Conservation (phyloP, 2,888 invertebrate genomes). For the Zelleria hepariella region DNA sequence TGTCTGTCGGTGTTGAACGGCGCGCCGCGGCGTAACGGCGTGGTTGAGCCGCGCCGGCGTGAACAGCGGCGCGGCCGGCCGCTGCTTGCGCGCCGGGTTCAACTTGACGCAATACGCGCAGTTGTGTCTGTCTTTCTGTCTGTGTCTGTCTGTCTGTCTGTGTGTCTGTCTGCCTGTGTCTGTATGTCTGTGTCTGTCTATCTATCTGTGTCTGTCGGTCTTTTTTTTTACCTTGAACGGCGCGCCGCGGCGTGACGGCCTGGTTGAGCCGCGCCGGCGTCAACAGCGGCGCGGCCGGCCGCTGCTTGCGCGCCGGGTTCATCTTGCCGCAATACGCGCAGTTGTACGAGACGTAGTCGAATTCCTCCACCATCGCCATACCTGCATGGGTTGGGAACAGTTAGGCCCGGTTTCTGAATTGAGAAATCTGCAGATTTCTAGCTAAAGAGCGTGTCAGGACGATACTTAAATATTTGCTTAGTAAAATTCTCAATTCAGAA, state of each 20-base stretch:
- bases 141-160: too few species aligned
- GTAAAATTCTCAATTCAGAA: too few species aligned
- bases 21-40: neutral
- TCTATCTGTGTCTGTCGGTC: neutral
- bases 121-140: too few species aligned
- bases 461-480: too few species aligned
- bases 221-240: neutral
- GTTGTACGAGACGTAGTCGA: constrained; percentile 83
- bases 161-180: neutral
- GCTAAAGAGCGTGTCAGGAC: too few species aligned
- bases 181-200: neutral
- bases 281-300: constrained; percentile 81
- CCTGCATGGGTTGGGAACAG: constrained; percentile 49
- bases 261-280: neutral
- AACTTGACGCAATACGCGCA: constrained; percentile 92
- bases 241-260: neutral
- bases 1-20: too few species aligned
- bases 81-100: constrained; percentile 91
- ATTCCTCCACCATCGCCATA: constrained; percentile 80
- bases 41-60: neutral
- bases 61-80: constrained; percentile 81
- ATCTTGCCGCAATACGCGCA: constrained; percentile 92
- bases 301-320: constrained; percentile 91
- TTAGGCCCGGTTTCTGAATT: neutral
- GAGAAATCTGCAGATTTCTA: neutral